A percentile compares a stretch with the other conserved stretches of the same genome.
These are phyloP conservation scores for Papilio polyxenes DNA, from an alignment of 1,140 invertebrate species.

Conservation along the genomic window DNA sequence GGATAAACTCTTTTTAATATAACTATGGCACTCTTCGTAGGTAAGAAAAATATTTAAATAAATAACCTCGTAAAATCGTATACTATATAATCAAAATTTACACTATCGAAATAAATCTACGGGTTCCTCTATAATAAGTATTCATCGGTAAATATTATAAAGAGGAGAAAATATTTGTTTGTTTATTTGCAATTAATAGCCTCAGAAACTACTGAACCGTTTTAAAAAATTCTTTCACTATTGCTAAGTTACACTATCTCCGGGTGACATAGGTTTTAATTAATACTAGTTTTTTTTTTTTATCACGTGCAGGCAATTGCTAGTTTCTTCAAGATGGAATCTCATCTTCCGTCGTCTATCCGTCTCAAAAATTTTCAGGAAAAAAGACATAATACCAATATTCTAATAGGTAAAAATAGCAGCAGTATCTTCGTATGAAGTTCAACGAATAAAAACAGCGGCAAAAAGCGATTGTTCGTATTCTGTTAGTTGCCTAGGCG, in stretches of 20 bases:
- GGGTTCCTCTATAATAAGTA: background rate
- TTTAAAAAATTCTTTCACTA: no score
- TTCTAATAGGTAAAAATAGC: background rate
- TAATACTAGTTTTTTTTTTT: no score
- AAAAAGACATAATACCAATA: background rate
- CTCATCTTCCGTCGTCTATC: no score
- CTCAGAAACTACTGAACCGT: no score
- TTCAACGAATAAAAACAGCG: background rate
- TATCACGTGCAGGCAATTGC: no score
- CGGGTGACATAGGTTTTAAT: no score
- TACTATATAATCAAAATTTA: no score
- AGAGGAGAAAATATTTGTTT: no score
- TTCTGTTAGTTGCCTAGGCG: slow-evolving; percentile 21
- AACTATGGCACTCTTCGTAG: background rate
- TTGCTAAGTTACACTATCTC: no score
- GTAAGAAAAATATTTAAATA: background rate
- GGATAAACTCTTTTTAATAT: slow-evolving; percentile 21
- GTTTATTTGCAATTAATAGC: no score
- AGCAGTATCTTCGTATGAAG: background rate
- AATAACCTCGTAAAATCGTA: background rate
- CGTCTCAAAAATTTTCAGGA: background rate
- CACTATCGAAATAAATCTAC: background rate
- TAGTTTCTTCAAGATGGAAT: no score
- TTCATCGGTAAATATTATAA: no score
- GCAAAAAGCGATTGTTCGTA: slow-evolving; percentile 29